phyloP scores from a whole-genome alignment of 2,888 invertebrate genomes.

The Lithophane semibrunnea region DNA sequence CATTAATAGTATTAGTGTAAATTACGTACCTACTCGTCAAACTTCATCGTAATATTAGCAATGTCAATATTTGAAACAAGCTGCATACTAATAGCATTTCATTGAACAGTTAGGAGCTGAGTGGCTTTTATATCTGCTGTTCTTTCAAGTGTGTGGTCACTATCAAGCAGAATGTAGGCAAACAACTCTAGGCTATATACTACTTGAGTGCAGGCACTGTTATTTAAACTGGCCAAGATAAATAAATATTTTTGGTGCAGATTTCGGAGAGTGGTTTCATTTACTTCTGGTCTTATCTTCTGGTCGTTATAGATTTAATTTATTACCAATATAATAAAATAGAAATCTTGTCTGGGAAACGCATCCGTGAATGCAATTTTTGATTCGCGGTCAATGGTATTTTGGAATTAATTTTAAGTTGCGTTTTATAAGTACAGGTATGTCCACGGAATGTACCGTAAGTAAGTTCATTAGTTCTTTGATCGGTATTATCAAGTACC shows the following conservation, averaged over 20 bases:
- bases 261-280: conserved; percentile 40
- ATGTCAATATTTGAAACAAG: conserved; percentile 60
- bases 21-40: conserved; percentile 20
- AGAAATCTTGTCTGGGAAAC: conserved; percentile 1
- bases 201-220: conserved; percentile 45
- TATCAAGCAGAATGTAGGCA: conserved; percentile 63
- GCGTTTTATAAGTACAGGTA: not conserved
- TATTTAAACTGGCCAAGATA: conserved; percentile 45
- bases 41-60: conserved; percentile 49
- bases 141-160: conserved; percentile 58
- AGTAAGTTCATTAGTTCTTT: not conserved
- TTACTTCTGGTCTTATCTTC: conserved; percentile 11
- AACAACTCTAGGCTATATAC: conserved; percentile 51
- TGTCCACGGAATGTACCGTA: not conserved
- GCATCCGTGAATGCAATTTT: conserved; percentile 6
- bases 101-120: conserved; percentile 60
- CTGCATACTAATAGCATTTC: conserved; percentile 56
- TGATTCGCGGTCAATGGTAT: not conserved
- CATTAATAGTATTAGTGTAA: conserved; percentile 25
- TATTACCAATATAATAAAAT: conserved; percentile 4
- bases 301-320: conserved; percentile 20
- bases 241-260: conserved; percentile 43
- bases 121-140: conserved; percentile 60
- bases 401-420: not conserved
- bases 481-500: not conserved